These are phyloP conservation scores for Berghia stephanieae DNA, from an alignment of 1,140 invertebrate genomes.

Conservation along the genomic window DNA sequence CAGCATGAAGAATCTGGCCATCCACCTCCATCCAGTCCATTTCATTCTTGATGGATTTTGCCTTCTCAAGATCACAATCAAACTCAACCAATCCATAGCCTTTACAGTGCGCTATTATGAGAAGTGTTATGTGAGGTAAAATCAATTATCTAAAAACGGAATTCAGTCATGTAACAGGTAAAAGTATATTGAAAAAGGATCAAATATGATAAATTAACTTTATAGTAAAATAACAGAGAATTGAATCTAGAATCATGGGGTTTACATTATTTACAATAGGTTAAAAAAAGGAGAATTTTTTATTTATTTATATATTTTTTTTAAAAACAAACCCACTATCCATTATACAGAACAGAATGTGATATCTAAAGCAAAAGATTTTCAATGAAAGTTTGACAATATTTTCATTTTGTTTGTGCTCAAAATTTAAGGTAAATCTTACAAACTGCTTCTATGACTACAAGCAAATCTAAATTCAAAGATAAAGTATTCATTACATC, in stretches of 20 bases:
- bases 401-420: neutral
- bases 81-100: slow-evolving; percentile 75
- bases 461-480: neutral
- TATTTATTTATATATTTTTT: neutral
- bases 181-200: neutral
- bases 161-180: neutral
- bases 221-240: neutral
- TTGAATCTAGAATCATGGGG: neutral
- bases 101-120: slow-evolving; percentile 67
- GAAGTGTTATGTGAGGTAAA: neutral
- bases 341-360: neutral
- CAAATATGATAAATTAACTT: too few relatives aligned
- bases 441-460: neutral
- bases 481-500: neutral
- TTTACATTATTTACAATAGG: neutral
- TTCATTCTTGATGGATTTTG: slow-evolving; percentile 66
- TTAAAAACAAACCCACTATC: neutral
- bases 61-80: slow-evolving; percentile 61
- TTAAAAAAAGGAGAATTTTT: neutral
- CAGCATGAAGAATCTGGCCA: slow-evolving; percentile 68
- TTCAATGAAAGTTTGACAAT: neutral
- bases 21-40: slow-evolving; percentile 68
- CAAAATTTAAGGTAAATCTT: neutral
- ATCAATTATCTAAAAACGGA: neutral
- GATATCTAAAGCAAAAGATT: neutral